Conservation (phyloP, 2,888 invertebrate species). For the Lithosia quadra region DNA sequence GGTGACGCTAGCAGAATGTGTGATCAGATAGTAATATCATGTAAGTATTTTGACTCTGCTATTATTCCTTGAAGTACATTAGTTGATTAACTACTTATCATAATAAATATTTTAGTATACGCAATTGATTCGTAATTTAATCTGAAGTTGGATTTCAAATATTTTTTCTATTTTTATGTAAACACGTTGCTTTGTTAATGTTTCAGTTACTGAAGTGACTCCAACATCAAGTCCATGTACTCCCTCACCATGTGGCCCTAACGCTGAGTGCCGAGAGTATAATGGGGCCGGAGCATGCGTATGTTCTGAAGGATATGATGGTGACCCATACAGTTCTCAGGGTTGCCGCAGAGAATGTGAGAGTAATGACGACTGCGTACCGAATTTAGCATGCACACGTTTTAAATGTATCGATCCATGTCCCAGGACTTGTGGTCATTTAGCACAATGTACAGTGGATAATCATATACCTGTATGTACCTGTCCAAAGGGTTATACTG, state of each 20-base stretch:
- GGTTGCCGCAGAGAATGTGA: conserved; percentile 93
- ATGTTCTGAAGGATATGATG: conserved; percentile 92
- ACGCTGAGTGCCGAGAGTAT: conserved; percentile 93
- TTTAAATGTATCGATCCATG: conserved; percentile 95
- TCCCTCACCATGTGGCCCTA: conserved; percentile 94
- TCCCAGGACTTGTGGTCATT: conserved; percentile 93
- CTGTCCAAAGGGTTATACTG: conserved; percentile 91
- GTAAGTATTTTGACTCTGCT: conserved; percentile 59
- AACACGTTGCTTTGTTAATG: conserved; percentile 22
- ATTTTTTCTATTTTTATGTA: neutral
- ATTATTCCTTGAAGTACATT: neutral
- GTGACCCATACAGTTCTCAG: conserved; percentile 92
- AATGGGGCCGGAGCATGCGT: conserved; percentile 95
- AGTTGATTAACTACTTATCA: neutral
- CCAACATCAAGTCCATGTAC: conserved; percentile 91
- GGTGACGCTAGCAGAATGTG: conserved; percentile 92
- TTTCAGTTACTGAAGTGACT: conserved; percentile 88
- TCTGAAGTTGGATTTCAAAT: neutral
- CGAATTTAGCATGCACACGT: conserved; percentile 91
- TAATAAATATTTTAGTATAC: neutral
- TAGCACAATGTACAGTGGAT: conserved; percentile 92
- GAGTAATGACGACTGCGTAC: conserved; percentile 91
- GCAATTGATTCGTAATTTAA: neutral
- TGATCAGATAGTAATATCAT: conserved; percentile 83
- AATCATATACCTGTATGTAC: conserved; percentile 93